Percentiles rank a stretch among this genome's conserved stretches.
Conservation (phyloP, 2,113 vertebrate species). For the Hemibagrus wyckioides region DNA sequence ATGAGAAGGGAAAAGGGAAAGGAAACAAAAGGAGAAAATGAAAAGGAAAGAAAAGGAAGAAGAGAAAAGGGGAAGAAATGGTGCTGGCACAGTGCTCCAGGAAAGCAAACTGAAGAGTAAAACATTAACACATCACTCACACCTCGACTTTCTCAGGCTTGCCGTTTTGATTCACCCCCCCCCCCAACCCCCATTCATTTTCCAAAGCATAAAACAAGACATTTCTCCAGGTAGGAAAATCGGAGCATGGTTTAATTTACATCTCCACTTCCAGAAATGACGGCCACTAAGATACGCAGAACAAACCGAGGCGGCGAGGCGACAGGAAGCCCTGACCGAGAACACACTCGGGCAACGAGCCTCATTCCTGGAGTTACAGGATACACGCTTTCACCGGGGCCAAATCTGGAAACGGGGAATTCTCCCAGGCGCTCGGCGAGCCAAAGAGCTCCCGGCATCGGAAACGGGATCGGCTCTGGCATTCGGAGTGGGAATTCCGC, state of each 20-base stretch:
- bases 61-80: too few species aligned
- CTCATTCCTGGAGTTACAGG: conserved; percentile 4
- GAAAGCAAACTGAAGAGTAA: not conserved
- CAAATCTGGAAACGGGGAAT: conserved; percentile 30
- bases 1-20: too few species aligned
- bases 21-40: too few species aligned
- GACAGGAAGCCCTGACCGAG: not conserved
- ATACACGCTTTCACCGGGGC: not conserved
- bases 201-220: not conserved
- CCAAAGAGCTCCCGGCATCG: conserved; percentile 23
- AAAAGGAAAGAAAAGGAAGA: too few species aligned
- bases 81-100: not conserved
- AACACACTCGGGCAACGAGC: not conserved
- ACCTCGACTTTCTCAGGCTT: not conserved
- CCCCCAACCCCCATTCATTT: not conserved
- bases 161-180: not conserved
- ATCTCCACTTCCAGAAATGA: not conserved
- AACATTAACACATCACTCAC: not conserved
- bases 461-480: conserved; percentile 52
- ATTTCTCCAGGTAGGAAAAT: not conserved
- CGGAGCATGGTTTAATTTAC: not conserved
- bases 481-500: conserved; percentile 32
- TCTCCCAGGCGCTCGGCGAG: not conserved
- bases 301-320: not conserved
- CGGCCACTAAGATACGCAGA: not conserved